phyloP scores from a whole-genome alignment of 2,797 vertebrate species.

The Echeneis naucrates region DNA sequence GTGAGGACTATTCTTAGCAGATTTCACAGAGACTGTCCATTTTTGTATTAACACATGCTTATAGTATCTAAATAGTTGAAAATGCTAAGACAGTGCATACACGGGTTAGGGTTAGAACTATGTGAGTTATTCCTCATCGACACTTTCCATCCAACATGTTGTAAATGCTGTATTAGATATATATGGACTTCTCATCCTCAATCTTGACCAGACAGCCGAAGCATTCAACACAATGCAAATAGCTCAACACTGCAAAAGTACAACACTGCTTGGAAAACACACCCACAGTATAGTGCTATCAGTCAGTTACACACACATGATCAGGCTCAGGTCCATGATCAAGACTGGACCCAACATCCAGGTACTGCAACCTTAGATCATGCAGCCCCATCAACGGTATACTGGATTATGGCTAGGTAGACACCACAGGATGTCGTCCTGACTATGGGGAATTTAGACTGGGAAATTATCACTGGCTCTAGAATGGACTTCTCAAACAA shows the following conservation, averaged over 20 bases:
- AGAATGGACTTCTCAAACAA: not conserved
- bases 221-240: conserved; percentile 48
- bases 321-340: not conserved
- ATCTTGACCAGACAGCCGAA: conserved; percentile 43
- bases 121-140: not conserved
- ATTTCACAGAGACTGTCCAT: too few relatives aligned
- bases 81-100: too few relatives aligned
- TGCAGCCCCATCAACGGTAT: conserved; percentile 52
- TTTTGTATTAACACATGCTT: too few relatives aligned
- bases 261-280: conserved; percentile 31
- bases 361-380: conserved; percentile 27
- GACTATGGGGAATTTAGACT: not conserved
- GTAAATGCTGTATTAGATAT: not conserved
- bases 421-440: not conserved
- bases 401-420: not conserved
- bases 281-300: conserved; percentile 10
- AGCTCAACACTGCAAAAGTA: conserved; percentile 17
- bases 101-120: not conserved
- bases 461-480: not conserved
- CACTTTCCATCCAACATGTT: not conserved
- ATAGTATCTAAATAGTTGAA: too few relatives aligned
- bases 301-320: conserved; percentile 4
- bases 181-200: conserved; percentile 52
- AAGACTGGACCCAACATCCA: conserved; percentile 10
- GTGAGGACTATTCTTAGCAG: too few relatives aligned